Percentiles rank a stretch among this genome's conserved stretches.
Conservation (phyloP, 2,113 vertebrate species). For the Grus americana region DNA sequence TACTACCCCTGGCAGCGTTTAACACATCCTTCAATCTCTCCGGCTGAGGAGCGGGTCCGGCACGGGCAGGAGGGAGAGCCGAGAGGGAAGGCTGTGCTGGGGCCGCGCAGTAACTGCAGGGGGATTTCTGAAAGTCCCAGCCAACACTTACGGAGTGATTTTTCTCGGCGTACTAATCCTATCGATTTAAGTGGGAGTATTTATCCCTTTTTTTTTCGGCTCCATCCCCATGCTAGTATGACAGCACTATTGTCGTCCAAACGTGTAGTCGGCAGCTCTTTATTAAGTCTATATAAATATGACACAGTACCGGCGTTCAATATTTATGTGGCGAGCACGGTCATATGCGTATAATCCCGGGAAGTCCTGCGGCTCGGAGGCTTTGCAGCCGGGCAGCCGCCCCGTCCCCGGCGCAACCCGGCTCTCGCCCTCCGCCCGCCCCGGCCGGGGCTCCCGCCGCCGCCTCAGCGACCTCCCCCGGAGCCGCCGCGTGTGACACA, state of each 20-base stretch:
- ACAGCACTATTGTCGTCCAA: conserved; percentile 26
- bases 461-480: conserved; percentile 63
- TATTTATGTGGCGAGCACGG: conserved; percentile 6
- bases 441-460: conserved; percentile 21
- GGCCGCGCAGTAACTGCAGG: not conserved
- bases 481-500: conserved; percentile 62
- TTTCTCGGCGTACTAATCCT: not conserved
- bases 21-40: not conserved
- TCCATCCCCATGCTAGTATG: not conserved
- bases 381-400: not conserved
- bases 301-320: not conserved
- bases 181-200: not conserved
- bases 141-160: not conserved
- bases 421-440: not conserved
- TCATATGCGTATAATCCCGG: not conserved
- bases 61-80: not conserved
- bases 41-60: not conserved
- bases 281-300: not conserved
- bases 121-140: not conserved
- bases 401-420: not conserved
- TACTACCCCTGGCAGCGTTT: not conserved
- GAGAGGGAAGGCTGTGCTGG: not conserved
- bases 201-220: not conserved
- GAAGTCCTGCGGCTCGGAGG: not conserved
- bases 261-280: not conserved